Evolutionary conservation across 2,888 invertebrate species (phyloP).

Genomic region (Lydus trimaculatus): DNA sequence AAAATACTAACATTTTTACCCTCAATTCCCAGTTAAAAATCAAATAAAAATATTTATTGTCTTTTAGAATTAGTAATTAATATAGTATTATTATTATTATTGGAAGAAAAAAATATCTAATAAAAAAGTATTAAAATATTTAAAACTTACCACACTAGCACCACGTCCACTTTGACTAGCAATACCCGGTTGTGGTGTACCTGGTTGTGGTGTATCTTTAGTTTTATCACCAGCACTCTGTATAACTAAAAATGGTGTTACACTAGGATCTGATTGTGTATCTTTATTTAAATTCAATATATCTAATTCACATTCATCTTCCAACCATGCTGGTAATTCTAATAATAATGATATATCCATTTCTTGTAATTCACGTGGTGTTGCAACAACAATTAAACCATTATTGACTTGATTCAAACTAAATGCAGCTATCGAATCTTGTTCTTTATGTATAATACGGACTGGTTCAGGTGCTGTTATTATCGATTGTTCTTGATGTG

Average conservation of each 20-base stretch:
- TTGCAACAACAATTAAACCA: constrained; percentile 89
- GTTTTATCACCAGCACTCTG: constrained; percentile 71
- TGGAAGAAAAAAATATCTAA: too few relatives aligned
- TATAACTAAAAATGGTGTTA: constrained; percentile 89
- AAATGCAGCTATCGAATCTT: constrained; percentile 97
- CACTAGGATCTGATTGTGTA: constrained; percentile 61
- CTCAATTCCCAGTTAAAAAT: constrained; percentile 21
- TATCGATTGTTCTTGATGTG: constrained; percentile 57
- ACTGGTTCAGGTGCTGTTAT: constrained; percentile 75
- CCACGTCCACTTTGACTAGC: constrained; percentile 86
- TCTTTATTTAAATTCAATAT: constrained; percentile 81
- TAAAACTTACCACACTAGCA: constrained; percentile 80
- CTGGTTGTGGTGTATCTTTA: constrained; percentile 62
- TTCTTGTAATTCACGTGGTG: constrained; percentile 95
- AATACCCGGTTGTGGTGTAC: constrained; percentile 74
- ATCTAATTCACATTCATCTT: constrained; percentile 97
- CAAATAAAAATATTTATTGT: too few relatives aligned
- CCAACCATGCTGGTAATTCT: constrained; percentile 91
- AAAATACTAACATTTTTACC: constrained; percentile 21
- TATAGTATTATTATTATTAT: not conserved
- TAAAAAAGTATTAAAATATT: too few relatives aligned
- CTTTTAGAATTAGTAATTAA: not conserved
- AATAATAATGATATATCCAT: constrained; percentile 94
- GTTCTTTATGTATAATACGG: constrained; percentile 97
- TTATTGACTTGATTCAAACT: constrained; percentile 91